These are phyloP conservation scores for Sternarchorhynchus goeldii DNA, from an alignment of 2,797 vertebrate species.

Conservation along the genomic window DNA sequence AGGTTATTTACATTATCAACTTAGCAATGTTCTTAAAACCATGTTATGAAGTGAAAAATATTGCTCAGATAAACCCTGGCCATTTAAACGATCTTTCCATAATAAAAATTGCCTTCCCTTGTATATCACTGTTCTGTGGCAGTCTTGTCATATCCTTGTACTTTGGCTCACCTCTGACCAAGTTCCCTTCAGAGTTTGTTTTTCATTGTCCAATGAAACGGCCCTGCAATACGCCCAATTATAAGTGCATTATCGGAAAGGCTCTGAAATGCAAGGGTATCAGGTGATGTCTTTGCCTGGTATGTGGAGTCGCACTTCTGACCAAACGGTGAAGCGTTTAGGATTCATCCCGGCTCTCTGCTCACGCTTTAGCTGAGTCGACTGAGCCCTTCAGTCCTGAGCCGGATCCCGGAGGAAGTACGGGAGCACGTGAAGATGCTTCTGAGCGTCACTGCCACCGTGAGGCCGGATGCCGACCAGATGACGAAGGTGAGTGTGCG, in stretches of 20 bases:
- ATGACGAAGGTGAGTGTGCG: constrained; percentile 88
- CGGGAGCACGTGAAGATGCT: constrained; percentile 93
- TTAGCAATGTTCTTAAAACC: too few relatives aligned
- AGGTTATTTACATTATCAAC: background rate
- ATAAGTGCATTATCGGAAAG: background rate
- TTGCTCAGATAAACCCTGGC: too few relatives aligned
- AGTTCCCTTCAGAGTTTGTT: too few relatives aligned
- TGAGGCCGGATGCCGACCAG: constrained; percentile 96
- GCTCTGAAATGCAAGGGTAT: too few relatives aligned
- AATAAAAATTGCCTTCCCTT: background rate
- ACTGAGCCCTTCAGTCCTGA: constrained; percentile 83
- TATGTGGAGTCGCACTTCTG: too few relatives aligned
- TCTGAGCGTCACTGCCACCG: constrained; percentile 89
- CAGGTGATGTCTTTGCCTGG: too few relatives aligned
- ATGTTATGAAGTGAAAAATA: too few relatives aligned
- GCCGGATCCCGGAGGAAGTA: constrained; percentile 90
- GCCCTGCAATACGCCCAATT: background rate
- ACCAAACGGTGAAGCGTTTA: too few relatives aligned
- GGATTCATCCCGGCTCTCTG: background rate
- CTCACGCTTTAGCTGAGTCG: constrained; percentile 82
- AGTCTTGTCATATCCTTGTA: background rate
- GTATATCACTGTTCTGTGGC: background rate
- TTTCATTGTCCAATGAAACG: too few relatives aligned
- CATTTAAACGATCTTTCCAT: background rate
- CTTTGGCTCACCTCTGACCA: too few relatives aligned